Conservation (phyloP, 2,113 vertebrate genomes). For the Hystrix cristata region DNA sequence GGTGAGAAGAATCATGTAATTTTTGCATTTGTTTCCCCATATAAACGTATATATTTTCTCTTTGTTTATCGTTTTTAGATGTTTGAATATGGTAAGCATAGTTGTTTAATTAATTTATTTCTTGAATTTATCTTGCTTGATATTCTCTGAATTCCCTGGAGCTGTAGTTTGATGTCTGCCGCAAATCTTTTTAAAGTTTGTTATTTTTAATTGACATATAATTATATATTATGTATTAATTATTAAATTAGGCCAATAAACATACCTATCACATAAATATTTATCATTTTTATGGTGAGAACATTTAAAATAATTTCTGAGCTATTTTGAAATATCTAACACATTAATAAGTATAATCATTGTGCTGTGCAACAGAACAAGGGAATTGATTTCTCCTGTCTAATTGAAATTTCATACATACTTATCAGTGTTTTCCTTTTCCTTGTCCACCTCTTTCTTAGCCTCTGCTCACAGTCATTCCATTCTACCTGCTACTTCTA, state of each 20-base stretch:
- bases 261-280: not conserved
- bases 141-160: not conserved
- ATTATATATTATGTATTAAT: not conserved
- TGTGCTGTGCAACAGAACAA: not conserved
- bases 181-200: slow-evolving; percentile 11
- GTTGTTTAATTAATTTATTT: not conserved
- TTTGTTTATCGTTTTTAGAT: not conserved
- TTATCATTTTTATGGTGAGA: not conserved
- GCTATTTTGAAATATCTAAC: not conserved
- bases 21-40: not conserved
- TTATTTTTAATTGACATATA: not conserved
- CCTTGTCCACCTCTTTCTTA: too few species aligned
- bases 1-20: not conserved
- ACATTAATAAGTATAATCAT: not conserved
- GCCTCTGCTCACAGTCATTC: not conserved
- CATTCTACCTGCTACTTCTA: not conserved
- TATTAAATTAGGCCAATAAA: not conserved
- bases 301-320: not conserved
- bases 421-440: not conserved
- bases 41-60: not conserved
- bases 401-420: not conserved
- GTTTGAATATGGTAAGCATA: not conserved
- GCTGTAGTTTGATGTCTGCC: not conserved
- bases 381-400: not conserved
- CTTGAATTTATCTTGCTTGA: not conserved